Base-by-base conservation (phyloP, 2,888 invertebrate genomes). In the Pristionchus arcanus region DNA sequence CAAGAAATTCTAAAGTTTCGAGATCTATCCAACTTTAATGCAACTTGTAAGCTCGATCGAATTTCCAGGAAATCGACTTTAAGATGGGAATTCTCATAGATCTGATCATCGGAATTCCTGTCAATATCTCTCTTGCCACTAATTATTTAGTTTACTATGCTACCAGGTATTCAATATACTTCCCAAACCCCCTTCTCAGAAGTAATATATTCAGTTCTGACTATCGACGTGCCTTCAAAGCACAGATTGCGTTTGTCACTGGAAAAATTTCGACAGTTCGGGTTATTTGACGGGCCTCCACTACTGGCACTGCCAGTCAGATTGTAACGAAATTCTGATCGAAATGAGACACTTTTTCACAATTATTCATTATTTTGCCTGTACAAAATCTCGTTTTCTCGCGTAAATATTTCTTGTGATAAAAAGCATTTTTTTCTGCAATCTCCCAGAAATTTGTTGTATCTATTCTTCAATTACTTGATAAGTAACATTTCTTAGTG, bases 81-180 rank as follows among this genome's bases (percentile, higher is more conserved):
- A 74, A 74, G 25, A 74, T 74, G 74, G 74, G 74, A 1, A 74
- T 74, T 25, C 74, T 74, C 0, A 74, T 74, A 37, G 74, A 74
- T 37, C 25, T 74, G 1, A 74, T 74, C 25, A 74, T 74, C 37
- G 74, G 74, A 2, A 74, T 74, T 74, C 74, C 74, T 21, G 74
- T 74, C 1, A 74, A 74, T 37, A 74, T 74, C 25, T 74, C 74
- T 2, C 74, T 74, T 2, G 74, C 74, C 3, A 74, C 74, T 1
- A 74, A 74, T 25, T 74, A 74, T 34, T 37, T 74, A 21, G 74
- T 74, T 7, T 74, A 74, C 21, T 74, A 74, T 25, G 34, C 74
- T 11, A 74, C n/a, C n/a, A n/a, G n/a, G n/a, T n/a, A n/a, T n/a
- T n/a, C n/a, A n/a, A n/a, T n/a, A n/a, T n/a, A n/a, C n/a, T n/a